phyloP scores from a whole-genome alignment of 1,140 invertebrate genomes.

The Araneus ventricosus region DNA sequence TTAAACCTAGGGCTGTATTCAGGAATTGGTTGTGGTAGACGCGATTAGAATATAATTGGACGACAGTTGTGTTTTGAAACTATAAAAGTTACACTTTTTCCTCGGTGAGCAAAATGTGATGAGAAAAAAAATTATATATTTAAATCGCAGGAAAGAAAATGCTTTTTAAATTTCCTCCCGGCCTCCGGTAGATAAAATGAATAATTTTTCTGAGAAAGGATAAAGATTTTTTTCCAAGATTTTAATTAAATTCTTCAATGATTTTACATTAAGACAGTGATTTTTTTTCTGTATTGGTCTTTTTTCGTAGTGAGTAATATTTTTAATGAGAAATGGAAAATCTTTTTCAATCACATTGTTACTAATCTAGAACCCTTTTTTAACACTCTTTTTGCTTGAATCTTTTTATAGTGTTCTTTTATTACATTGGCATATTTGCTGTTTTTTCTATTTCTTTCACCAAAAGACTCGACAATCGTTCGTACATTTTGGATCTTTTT shows the following conservation, averaged over 20 bases:
- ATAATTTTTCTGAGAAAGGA: conserved; percentile 26
- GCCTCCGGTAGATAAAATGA: conserved; percentile 33
- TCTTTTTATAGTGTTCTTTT: neutral
- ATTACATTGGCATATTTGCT: neutral
- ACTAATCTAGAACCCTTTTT: neutral
- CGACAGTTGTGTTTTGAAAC: conserved; percentile 65
- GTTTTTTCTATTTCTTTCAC: neutral
- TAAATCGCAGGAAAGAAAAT: neutral
- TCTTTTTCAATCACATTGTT: conserved; percentile 42
- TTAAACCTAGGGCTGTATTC: conserved; percentile 45
- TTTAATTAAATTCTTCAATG: conserved; percentile 61
- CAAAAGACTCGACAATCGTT: neutral
- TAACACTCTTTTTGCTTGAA: neutral
- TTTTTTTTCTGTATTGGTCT: neutral
- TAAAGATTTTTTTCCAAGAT: conserved; percentile 7
- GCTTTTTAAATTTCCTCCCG: conserved; percentile 16
- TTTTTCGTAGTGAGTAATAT: neutral
- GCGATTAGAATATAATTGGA: conserved; percentile 74
- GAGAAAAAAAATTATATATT: conserved; percentile 2
- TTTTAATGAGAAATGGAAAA: conserved; percentile 43
- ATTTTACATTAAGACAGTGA: neutral
- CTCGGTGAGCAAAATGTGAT: neutral
- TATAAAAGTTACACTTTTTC: conserved; percentile 41
- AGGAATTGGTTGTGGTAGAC: conserved; percentile 54
- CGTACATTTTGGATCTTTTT: neutral